Conservation (phyloP, 2,797 vertebrate species). For the Champsocephalus esox region DNA sequence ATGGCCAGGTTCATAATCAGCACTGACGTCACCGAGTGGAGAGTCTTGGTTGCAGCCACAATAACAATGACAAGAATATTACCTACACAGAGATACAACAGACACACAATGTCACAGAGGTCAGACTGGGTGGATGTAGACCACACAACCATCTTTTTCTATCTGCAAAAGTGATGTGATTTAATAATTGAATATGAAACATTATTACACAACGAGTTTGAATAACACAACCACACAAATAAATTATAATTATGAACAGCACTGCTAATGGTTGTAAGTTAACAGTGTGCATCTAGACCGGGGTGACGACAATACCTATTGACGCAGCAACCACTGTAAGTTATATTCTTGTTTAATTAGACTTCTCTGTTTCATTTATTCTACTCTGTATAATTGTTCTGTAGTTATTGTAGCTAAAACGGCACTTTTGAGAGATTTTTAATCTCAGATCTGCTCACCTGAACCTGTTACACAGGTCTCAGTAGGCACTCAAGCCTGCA, state of each 20-base stretch:
- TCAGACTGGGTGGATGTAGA: background rate
- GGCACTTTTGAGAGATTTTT: too few relatives aligned
- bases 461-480: too few relatives aligned
- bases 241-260: background rate
- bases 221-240: background rate
- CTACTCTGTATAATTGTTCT: too few relatives aligned
- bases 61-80: constrained; percentile 87
- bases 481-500: too few relatives aligned
- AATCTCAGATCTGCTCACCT: too few relatives aligned
- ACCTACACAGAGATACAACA: constrained; percentile 68
- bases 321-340: too few relatives aligned
- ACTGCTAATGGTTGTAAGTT: background rate
- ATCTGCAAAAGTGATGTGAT: background rate
- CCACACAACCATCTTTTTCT: background rate
- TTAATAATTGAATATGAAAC: background rate
- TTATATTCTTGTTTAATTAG: too few relatives aligned
- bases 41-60: constrained; percentile 85
- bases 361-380: too few relatives aligned
- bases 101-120: constrained; percentile 8
- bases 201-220: background rate
- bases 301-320: too few relatives aligned
- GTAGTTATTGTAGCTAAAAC: too few relatives aligned
- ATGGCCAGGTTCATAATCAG: constrained; percentile 88
- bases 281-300: background rate
- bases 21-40: constrained; percentile 85